Evolutionary conservation across 2,888 invertebrate species (phyloP), one percentile per base, ranked within the genome.

Genomic region (Agapostemon virescens): DNA sequence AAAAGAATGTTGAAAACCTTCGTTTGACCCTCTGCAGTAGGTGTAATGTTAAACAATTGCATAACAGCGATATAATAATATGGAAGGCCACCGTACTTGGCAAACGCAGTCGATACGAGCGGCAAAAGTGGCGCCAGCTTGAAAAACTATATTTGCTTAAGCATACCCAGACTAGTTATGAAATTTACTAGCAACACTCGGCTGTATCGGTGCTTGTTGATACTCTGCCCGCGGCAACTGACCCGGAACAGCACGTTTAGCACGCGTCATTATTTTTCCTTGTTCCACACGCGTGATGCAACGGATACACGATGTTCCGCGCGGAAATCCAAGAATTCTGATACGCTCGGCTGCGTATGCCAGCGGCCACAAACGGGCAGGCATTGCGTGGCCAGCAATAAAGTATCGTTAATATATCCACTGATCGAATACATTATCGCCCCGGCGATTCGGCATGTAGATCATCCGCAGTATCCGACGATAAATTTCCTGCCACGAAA

Each of bases 391-490:
- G 76, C 61, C 20, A 71, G 86, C 86, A 83, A 89, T 90, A 89
- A 89, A 89, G 84, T 87, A 88, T 89, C 87, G 84, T 90, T 88
- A 89, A 90, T 89, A 84, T 83, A 86, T 86, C 84, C 86, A 84
- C 84, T 85, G 86, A 88, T 88, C 88, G 86, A 87, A 89, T 87
- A 87, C 83, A 89, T 89, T 88, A 90, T 89, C 88, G 88, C 85
- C 79, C 86, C 85, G 86, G 85, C 86, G 87, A 88, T 89, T 87
- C 79, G 87, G 85, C 84, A 90, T 88, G 86, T 86, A 83, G 82
- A 86, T 82, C 82, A 85, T 85, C 84, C 84, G 79, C 77, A 71
- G 83, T 84, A 84, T 87, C 75, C 83, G 81, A 61, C 70, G 84
- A 86, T 86, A 87, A 86, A 84, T 87, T 85, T 84, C 82, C 81